A percentile compares a stretch with the other conserved stretches of the same genome.
Conservation (phyloP, 2,888 invertebrate species). For the Archips xylosteana region DNA sequence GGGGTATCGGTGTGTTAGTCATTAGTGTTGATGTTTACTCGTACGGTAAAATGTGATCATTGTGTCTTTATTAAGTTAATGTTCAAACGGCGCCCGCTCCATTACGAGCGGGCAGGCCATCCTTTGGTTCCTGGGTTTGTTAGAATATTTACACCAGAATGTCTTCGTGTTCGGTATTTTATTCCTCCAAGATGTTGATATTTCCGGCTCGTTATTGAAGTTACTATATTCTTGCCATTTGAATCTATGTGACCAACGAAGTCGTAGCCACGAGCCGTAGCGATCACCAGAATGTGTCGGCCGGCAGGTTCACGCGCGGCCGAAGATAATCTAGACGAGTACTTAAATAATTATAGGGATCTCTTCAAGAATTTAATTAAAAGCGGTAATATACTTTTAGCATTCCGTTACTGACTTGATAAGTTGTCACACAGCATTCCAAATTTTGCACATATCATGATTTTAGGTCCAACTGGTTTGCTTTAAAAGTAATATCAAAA, state of each 20-base stretch:
- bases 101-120: slow-evolving; percentile 23
- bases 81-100: slow-evolving; percentile 28
- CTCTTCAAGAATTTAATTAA: slow-evolving; percentile 31
- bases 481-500: background rate
- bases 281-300: background rate
- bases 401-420: slow-evolving; percentile 33
- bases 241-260: slow-evolving; percentile 1
- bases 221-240: slow-evolving; percentile 41
- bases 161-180: slow-evolving; percentile 30
- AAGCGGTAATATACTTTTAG: slow-evolving; percentile 29
- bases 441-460: slow-evolving; percentile 38
- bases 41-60: slow-evolving; percentile 41
- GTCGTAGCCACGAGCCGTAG: slow-evolving; percentile 3
- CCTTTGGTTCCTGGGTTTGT: slow-evolving; percentile 29
- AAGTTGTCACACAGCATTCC: slow-evolving; percentile 37
- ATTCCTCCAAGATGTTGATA: slow-evolving; percentile 26
- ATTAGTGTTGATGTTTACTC: slow-evolving; percentile 37
- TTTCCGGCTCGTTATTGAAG: slow-evolving; percentile 23
- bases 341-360: slow-evolving; percentile 39
- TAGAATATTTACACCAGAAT: slow-evolving; percentile 25
- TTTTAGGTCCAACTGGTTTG: slow-evolving; percentile 19
- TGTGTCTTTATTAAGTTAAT: slow-evolving; percentile 42
- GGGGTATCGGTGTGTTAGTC: slow-evolving; percentile 33
- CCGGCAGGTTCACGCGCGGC: slow-evolving; percentile 17
- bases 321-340: slow-evolving; percentile 33